Conservation (phyloP, 2,888 invertebrate species). For the Tyria jacobaeae region DNA sequence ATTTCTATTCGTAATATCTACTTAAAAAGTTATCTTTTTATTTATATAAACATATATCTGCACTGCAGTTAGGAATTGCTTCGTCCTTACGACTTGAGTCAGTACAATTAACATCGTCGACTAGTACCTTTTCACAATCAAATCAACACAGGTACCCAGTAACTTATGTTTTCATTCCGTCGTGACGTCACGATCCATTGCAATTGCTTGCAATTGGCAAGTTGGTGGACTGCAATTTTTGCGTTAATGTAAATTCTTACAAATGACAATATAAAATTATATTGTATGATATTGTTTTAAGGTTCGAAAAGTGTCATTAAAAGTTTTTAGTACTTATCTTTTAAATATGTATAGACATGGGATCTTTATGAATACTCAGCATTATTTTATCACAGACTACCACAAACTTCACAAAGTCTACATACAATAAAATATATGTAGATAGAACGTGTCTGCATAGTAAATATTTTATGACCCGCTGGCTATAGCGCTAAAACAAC, state of each 20-base stretch:
- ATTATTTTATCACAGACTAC: not conserved
- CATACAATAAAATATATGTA: not conserved
- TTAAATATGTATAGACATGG: not conserved
- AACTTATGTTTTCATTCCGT: too few species aligned
- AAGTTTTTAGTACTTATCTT: not conserved
- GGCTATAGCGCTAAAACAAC: slow-evolving; percentile 62
- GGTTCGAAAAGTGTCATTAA: not conserved
- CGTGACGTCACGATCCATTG: too few species aligned
- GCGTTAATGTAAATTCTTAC: not conserved
- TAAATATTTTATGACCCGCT: slow-evolving; percentile 67
- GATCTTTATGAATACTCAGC: not conserved
- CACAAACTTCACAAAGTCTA: slow-evolving; percentile 26
- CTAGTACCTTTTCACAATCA: too few species aligned
- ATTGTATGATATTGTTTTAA: not conserved
- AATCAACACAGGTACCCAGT: too few species aligned
- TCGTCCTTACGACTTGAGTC: too few species aligned
- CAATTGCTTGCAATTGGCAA: too few species aligned
- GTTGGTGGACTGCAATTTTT: too few species aligned
- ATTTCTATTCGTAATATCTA: too few species aligned
- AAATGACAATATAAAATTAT: not conserved
- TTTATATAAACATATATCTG: too few species aligned
- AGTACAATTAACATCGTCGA: too few species aligned
- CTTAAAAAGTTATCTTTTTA: too few species aligned
- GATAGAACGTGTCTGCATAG: slow-evolving; percentile 52
- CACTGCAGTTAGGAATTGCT: too few species aligned